Percentiles rank a stretch among this genome's conserved stretches.
These are phyloP conservation scores for Pica pica DNA, from an alignment of 2,113 vertebrate genomes.

Conservation along the genomic window DNA sequence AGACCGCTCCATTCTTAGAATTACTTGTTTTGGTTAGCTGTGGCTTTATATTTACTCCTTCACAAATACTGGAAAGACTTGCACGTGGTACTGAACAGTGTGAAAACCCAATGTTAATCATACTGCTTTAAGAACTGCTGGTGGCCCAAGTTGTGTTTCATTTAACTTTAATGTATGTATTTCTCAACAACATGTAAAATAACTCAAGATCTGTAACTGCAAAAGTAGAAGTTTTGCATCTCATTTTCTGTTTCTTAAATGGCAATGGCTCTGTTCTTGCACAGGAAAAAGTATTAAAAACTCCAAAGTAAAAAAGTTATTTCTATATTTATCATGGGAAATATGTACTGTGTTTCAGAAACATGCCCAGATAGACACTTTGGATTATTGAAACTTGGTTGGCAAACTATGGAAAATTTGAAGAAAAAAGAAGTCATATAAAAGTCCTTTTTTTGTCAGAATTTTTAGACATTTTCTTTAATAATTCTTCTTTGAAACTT, in stretches of 20 bases:
- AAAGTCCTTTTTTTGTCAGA: neutral
- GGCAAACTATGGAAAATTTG: neutral
- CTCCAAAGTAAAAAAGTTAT: neutral
- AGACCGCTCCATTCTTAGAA: neutral
- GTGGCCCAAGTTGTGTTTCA: neutral
- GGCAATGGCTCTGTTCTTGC: neutral
- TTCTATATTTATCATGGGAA: neutral
- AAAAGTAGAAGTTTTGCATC: neutral
- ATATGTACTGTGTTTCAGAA: neutral
- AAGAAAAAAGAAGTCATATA: neutral
- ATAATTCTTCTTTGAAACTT: neutral
- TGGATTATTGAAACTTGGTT: neutral
- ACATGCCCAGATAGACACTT: neutral
- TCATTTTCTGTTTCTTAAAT: neutral
- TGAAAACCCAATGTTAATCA: neutral
- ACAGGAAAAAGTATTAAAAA: neutral
- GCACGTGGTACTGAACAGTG: accelerated
- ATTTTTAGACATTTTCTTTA: neutral
- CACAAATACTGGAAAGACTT: neutral
- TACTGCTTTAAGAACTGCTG: neutral
- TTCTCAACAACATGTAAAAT: neutral
- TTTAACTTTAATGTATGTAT: neutral
- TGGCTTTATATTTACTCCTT: neutral
- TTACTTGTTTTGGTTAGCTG: neutral
- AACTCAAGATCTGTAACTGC: neutral